Base-by-base conservation (phyloP, 2,888 invertebrate species). In the Cryptosula pallasiana region DNA sequence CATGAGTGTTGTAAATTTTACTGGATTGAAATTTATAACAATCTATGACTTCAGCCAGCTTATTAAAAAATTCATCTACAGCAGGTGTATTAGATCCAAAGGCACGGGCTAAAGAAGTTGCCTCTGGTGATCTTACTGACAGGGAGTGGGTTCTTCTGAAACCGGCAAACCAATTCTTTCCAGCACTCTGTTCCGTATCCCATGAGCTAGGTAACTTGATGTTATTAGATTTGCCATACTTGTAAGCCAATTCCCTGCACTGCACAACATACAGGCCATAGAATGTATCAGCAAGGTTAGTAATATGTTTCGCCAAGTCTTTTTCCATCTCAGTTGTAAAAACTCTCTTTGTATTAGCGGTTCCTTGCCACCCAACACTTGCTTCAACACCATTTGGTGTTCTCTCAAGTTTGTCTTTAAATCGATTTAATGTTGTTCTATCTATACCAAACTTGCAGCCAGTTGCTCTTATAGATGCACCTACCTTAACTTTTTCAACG, bases 291-390 rank as follows among this genome's bases (percentile, higher is more conserved):
- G 72, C 23, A 27, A 73, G 57, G 5, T 72, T 5, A 16, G 25
- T 73, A 20, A 72, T 45, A 73, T 55, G 73, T 73, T 57, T 32
- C 3, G n/a, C 25, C 45, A 72, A 58, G 20, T 73, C 73, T 23
- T 35, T 35, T 72, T 73, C 73, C 58, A 73, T 72, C 25, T 32
- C 58, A 16, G 63, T 16, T 27, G 55, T 25, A 35, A 69, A 35
- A 2, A 72, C 71, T n/a, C 45, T 45, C 2, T n/a, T 27, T 2
- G 35, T 9, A 9, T 25, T 27, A 9, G 72, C 32, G 2, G 63
- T 35, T 23, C 69, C n/a, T 35, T 63, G 23, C 25, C 63, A 72
- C 13, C 72, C 69, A 35, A 35, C 27, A 25, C 3, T 35, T 35
- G 36, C 3, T 16, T 72, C 69, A 20, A 5, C 16, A 27, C 55